phyloP scores from a whole-genome alignment of 2,113 vertebrate genomes.

The Trinectes maculatus region DNA sequence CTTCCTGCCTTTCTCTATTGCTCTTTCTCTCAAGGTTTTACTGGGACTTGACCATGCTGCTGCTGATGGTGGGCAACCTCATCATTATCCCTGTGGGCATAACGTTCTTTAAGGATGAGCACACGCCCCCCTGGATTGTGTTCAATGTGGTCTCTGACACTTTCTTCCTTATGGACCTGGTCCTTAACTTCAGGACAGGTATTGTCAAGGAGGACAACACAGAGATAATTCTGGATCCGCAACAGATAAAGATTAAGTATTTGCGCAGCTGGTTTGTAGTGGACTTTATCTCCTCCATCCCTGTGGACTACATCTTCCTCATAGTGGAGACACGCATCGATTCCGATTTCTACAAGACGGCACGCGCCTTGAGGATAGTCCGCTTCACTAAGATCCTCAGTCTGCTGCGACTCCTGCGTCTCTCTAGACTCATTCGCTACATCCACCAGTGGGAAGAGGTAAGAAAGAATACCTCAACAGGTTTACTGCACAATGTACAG shows the following conservation, averaged over 20 bases:
- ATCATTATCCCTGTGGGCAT: slow-evolving; percentile 99
- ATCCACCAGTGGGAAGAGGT: slow-evolving; percentile 99
- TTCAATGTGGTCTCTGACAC: slow-evolving; percentile 99
- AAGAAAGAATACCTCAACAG: slow-evolving; percentile 51
- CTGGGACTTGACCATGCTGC: slow-evolving; percentile 98
- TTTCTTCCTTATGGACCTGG: slow-evolving; percentile 98
- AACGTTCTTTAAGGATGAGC: slow-evolving; percentile 99
- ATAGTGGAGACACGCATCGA: slow-evolving; percentile 98
- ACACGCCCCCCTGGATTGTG: slow-evolving; percentile 98
- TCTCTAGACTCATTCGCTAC: slow-evolving; percentile 97
- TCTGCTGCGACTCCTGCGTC: slow-evolving; percentile 91
- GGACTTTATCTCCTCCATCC: slow-evolving; percentile 99
- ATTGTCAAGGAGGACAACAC: slow-evolving; percentile 99
- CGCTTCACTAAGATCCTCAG: slow-evolving; percentile 99
- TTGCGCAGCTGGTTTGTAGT: slow-evolving; percentile 98
- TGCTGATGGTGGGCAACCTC: slow-evolving; percentile 99
- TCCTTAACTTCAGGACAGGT: slow-evolving; percentile 98
- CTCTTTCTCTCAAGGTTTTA: slow-evolving; percentile 89
- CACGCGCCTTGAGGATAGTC: slow-evolving; percentile 94
- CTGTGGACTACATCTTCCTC: slow-evolving; percentile 99
- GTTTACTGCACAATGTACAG: not conserved
- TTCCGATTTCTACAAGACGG: slow-evolving; percentile 98
- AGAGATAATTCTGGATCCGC: slow-evolving; percentile 96
- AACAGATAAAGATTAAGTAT: slow-evolving; percentile 98
- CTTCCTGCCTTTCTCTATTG: slow-evolving; percentile 49